Base-by-base conservation (phyloP, 2,113 vertebrate species). In the Petroica traversi region DNA sequence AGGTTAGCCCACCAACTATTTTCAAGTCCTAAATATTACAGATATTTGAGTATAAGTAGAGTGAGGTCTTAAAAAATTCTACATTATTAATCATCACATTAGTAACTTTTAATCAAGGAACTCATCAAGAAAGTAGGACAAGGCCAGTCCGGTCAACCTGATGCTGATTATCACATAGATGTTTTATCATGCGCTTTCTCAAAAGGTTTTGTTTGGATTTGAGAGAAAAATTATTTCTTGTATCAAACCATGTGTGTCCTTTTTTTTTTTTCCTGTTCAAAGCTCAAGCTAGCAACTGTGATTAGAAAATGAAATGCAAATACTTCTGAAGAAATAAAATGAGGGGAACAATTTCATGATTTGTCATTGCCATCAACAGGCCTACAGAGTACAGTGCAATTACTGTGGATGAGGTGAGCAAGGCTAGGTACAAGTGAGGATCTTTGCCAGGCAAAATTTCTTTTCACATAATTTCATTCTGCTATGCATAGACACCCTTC, bases 301-400 rank as follows among this genome's bases (percentile, higher is more conserved):
- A 96, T 94, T 93, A 93, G 59, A 92, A 94, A 94, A 85, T 84
- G 22, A 91, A 91, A 96, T 97, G 76, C 85, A 94, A 96, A 80
- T 77, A 66, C 24, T 62, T 80, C 59, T 67, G 40, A 91, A 87
- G 36, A 85, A 86, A 84, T 17, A 79, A 73, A 29, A 52, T 29
- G 19, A 78, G 29, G 5, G 8, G 43, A 95, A 75, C 9, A 73
- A 57, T 85, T 86, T 63, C 19, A 28, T 57, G 76, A 86, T 73
- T 95, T 91, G 40, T 63, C 73, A 77, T 55, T 84, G 63, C 63
- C 52, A 90, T 62, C 68, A 86, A 40, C 34, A 84, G 48, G 43
- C n/a, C 46, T 79, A 79, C 33, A 49, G 18, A 52, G 25, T 81
- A 75, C 25, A 78, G 9, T 59, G 49, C 14, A 89, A 72, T 84